Evolutionary conservation across 2,888 invertebrate genomes (phyloP), one percentile per base, ranked within the genome.

Genomic region (Metalampra italica): DNA sequence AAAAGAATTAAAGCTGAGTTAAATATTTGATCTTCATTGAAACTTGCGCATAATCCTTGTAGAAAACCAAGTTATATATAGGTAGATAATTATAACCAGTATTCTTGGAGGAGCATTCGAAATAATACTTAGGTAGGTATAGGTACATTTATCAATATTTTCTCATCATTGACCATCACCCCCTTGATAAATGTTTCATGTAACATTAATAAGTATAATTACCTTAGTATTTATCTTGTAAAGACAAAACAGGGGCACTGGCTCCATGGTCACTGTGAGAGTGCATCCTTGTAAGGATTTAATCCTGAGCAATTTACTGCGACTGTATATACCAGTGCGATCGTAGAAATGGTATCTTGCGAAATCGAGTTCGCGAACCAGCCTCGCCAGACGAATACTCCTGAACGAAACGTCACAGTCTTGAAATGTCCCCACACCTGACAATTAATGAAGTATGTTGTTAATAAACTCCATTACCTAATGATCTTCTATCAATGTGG

Each of bases 211-310:
- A 22, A 22, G 22, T 22, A 22, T 22, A 37, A 9, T 41, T 55
- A 86, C 88, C 82, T 82, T 82, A 0, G 84, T 87, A 45, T 68
- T 71, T 41, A 88, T 87, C 71, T 78, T 84, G 56, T 87, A 88
- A 3, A 64, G 54, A 40, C 59, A 48, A 55, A 86, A 85, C 34
- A 88, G 39, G 9, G 82, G 80, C 13, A 88, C 62, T 2, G 71
- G 64, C 11, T 75, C 66, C 3, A 56, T 46, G 15, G 64, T 64
- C 3, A 75, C 29, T 2, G 71, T 77, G 5, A 81, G 56, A 9
- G 88, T 86, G 50, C 81, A 75, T 7, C 84, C 85, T 64, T 88
- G 88, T 51, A 88, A 62, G 0, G 83, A 83, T 32, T 65, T 65
- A 4, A 86, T 77, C 3, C 58, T 52, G 4, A 72, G 55, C n/a